Evolutionary conservation across 2,888 invertebrate species (phyloP).

Genomic region (Danaus chrysippus): DNA sequence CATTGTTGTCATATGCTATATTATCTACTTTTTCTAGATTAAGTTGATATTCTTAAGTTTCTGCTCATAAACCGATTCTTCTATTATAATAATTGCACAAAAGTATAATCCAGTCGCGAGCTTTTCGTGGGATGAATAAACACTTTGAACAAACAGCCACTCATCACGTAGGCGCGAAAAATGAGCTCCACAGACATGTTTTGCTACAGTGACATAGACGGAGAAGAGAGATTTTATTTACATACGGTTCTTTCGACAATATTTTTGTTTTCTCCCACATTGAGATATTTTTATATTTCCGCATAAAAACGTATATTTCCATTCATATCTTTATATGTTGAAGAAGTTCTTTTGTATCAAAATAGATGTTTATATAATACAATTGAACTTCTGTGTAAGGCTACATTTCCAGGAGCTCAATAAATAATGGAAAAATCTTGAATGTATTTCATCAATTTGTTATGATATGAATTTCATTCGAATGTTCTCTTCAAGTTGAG

Average conservation of each 20-base stretch:
- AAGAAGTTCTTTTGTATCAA: no score
- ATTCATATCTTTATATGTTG: neutral
- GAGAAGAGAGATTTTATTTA: constrained; percentile 16
- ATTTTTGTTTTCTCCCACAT: constrained; percentile 12
- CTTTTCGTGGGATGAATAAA: constrained; percentile 34
- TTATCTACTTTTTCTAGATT: neutral
- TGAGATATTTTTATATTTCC: neutral
- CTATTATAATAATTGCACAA: constrained; percentile 23
- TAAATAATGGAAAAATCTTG: no score
- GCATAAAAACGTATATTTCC: neutral
- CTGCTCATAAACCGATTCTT: constrained; percentile 9
- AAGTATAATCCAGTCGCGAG: constrained; percentile 27
- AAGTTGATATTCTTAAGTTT: constrained; percentile 35
- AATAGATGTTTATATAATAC: no score
- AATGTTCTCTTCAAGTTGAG: no score
- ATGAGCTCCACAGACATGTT: constrained; percentile 29
- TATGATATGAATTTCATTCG: no score
- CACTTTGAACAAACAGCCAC: constrained; percentile 31
- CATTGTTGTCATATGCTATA: no score
- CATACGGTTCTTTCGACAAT: constrained; percentile 16
- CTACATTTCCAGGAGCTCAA: no score
- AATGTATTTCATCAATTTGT: no score
- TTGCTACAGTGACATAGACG: constrained; percentile 24
- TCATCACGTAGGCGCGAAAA: constrained; percentile 36
- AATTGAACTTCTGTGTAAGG: no score